Evolutionary conservation across 2,797 vertebrate genomes (phyloP), one percentile per base, ranked within the genome.

Genomic region (Spheniscus humboldti): DNA sequence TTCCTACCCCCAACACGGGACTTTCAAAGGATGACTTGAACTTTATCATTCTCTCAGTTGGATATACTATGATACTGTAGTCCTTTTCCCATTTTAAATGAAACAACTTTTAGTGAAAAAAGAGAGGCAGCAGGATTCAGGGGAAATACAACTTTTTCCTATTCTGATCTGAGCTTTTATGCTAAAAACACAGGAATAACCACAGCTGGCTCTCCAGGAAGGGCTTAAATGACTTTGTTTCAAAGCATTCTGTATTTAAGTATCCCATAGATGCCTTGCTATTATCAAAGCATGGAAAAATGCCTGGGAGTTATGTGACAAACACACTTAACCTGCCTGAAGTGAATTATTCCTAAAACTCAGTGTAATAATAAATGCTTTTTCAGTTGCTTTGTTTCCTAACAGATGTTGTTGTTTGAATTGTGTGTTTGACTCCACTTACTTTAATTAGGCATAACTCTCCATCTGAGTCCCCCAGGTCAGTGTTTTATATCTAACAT

Each of bases 291-390:
- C 57, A n/a, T 52, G 72, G 60, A 90, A 94, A 94, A 90, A 84
- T 89, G 69, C 85, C 84, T 78, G 35, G 68, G 50, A 94, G 79
- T 93, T 92, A 76, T 2, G 0, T 78, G 62, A 94, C 41, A 92
- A 96, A 92, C 72, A 71, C n/a, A 35, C 78, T 92, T 73, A 96
- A 92, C 73, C 86, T 94, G 59, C 66, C 89, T 94, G 39, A 88
- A 96, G 35, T 78, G 57, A 94, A 91, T 76, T 66, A 82, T 68
- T 73, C 55, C 59, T 96, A 69, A 86, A 97, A 76, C 22, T 52
- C 62, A 41, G 47, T 35, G 17, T 59, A 75, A 59, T 72, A 88
- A 66, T 24, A 89, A 87, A 75, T 69, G 75, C 9, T 48, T 89
- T 95, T 88, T 69, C 81, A 66, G 15, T 85, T n/a, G 25, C 74